Evolutionary conservation across 2,113 vertebrate genomes (phyloP), one percentile per base, ranked within the genome.

Genomic region (Clarias gariepinus): DNA sequence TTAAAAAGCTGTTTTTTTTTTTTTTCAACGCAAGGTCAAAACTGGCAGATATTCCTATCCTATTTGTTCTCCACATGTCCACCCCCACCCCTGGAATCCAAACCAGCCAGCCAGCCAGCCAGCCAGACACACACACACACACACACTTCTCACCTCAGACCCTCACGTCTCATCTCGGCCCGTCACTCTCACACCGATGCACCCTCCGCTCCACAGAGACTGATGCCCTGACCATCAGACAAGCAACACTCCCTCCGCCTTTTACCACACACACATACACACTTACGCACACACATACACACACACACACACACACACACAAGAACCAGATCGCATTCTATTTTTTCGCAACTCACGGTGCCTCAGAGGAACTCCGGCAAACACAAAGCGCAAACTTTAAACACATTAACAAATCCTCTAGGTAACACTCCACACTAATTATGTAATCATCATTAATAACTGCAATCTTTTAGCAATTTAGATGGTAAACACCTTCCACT

Each of bases 81-180:
- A 82, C 78, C 81, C 78, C 85, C 85, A 63, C 76, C 36, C 52
- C 58, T 60, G 73, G 21, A 47, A 18, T 82, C 3, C 30, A 47
- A 30, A 25, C 55, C 60, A 69, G 23, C 7, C 66, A 81, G 79
- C 68, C n/a, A 66, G n/a, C 0, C 18, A 36, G 33, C 0, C 66
- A 16, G 8, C 21, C 68, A 82, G 23, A 58, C 79, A 85, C 60
- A 30, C 47, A 82, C 77, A 78, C 82, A 81, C 76, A 84, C 76
- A 84, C 83, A 69, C 79, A 60, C 68, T 84, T 84, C 86, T 73
- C 66, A 85, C 79, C 30, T 86, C 85, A 79, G 52, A 69, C 78
- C 71, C 69, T 77, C 61, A 21, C 58, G 30, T 66, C 25, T 76
- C 74, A 77, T 83, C 7, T 88, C 33, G 12, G 33, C 13, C 63